Evolutionary conservation across 2,797 vertebrate species (phyloP).

Genomic region (Scolopax rusticola): DNA sequence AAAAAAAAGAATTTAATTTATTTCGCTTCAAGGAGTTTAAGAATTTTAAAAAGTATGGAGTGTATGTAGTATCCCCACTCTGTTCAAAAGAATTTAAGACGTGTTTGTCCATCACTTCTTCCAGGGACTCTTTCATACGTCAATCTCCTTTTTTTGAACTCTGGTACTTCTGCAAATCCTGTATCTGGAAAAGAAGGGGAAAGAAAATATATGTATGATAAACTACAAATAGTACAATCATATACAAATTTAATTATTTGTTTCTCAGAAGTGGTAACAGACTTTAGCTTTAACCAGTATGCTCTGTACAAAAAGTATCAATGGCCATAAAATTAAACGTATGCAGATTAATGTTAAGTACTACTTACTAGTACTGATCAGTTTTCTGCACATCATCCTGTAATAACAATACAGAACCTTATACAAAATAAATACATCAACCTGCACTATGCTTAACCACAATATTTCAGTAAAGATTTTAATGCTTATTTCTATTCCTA

Average conservation of each 20-base stretch:
- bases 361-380: neutral
- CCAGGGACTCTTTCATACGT: slow-evolving; percentile 90
- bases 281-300: neutral
- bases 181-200: slow-evolving; percentile 39
- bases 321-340: neutral
- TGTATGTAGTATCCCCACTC: neutral
- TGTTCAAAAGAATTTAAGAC: slow-evolving; percentile 87
- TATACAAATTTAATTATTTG: neutral
- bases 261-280: neutral
- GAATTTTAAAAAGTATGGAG: neutral
- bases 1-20: neutral
- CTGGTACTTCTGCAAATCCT: slow-evolving; percentile 68
- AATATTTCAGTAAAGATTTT: neutral
- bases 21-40: neutral
- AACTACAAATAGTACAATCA: neutral
- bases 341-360: neutral
- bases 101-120: slow-evolving; percentile 91
- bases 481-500: neutral
- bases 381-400: neutral
- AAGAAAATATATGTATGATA: neutral
- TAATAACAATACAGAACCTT: neutral
- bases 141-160: slow-evolving; percentile 84
- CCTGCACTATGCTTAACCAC: neutral
- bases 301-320: neutral
- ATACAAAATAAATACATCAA: neutral